Percentiles rank a stretch among this genome's conserved stretches.
These are phyloP conservation scores for Chamaea fasciata DNA, from an alignment of 2,113 vertebrate genomes.

Conservation along the genomic window DNA sequence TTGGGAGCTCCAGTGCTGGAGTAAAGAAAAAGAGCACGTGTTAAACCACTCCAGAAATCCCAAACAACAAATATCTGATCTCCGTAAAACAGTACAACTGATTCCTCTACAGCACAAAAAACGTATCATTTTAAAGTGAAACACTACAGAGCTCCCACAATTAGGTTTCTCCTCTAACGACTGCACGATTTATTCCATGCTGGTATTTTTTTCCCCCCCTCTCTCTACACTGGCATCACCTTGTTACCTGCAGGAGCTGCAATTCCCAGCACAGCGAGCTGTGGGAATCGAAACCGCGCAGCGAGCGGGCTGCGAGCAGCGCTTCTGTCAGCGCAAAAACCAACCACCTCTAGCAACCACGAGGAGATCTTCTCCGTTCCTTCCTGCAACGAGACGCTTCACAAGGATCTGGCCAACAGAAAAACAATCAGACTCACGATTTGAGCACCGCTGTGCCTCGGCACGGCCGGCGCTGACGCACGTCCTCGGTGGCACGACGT, in stretches of 20 bases:
- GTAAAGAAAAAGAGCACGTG: constrained; percentile 15
- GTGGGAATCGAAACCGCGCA: neutral
- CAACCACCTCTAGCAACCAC: neutral
- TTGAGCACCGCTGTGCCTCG: neutral
- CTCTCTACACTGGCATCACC: neutral
- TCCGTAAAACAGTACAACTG: neutral
- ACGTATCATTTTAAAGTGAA: neutral
- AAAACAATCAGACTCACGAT: neutral
- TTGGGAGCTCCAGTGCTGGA: neutral
- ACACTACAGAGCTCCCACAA: neutral
- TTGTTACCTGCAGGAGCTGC: neutral
- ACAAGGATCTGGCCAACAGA: neutral
- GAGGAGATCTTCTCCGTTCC: neutral
- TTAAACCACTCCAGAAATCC: constrained; percentile 31
- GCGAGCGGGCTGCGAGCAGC: constrained; percentile 14
- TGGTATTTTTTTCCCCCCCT: neutral
- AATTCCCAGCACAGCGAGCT: neutral
- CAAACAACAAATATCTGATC: neutral
- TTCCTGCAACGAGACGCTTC: neutral
- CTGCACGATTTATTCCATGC: neutral
- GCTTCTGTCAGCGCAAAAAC: neutral
- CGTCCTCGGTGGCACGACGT: neutral
- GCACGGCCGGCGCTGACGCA: neutral
- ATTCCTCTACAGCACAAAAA: neutral
- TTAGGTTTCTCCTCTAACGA: neutral